Evolutionary conservation across 1,140 invertebrate genomes (phyloP).

Genomic region (Pogonus chalceus): DNA sequence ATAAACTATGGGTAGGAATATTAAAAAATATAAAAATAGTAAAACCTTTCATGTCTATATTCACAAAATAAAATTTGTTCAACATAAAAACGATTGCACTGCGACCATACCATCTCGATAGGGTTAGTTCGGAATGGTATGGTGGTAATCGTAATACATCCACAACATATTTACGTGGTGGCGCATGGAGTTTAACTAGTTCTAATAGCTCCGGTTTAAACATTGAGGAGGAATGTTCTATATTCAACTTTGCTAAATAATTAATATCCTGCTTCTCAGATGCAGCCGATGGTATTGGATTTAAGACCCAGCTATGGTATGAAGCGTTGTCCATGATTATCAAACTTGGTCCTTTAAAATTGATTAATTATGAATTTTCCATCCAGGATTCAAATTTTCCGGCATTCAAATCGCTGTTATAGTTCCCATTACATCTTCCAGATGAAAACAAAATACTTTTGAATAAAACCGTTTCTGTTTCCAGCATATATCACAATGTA

Average conservation of each 20-base stretch:
- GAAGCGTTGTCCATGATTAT: background rate
- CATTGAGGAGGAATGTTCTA: background rate
- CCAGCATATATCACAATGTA: background rate
- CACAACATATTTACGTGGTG: constrained; percentile 15
- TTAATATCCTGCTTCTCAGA: background rate
- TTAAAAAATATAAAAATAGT: too few relatives aligned
- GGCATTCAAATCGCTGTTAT: background rate
- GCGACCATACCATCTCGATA: constrained; percentile 31
- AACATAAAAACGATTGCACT: constrained; percentile 7
- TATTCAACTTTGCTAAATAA: background rate
- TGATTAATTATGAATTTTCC: background rate
- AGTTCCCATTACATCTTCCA: background rate
- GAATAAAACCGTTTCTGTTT: background rate
- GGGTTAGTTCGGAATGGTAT: constrained; percentile 33
- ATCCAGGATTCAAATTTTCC: background rate
- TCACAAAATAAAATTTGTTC: background rate
- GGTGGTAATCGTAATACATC: constrained; percentile 28
- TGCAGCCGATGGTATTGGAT: background rate
- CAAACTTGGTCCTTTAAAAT: background rate
- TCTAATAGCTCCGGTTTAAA: background rate
- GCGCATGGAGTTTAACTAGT: constrained; percentile 5
- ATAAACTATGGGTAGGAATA: too few relatives aligned
- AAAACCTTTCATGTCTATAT: background rate
- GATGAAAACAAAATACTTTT: background rate
- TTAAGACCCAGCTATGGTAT: background rate